A percentile compares a stretch with the other conserved stretches of the same genome.
phyloP scores from a whole-genome alignment of 2,797 vertebrate genomes.

The Cryptoblepharus egeriae region DNA sequence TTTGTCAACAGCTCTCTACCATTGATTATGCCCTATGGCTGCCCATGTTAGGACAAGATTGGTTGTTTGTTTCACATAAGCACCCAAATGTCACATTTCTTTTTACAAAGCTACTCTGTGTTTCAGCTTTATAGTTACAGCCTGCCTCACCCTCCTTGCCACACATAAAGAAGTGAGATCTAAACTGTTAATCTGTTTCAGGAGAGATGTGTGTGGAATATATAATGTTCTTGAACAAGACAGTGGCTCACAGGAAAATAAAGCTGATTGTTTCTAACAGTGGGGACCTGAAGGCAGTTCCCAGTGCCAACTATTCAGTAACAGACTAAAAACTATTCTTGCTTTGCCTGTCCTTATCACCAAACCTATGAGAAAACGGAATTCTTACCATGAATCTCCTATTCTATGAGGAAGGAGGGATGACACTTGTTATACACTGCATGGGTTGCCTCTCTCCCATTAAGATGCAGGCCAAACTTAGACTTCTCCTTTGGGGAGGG shows the following conservation, averaged over 20 bases:
- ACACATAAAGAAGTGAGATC: slow-evolving; percentile 10
- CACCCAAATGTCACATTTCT: background rate
- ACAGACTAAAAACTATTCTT: background rate
- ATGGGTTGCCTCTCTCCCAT: too few species aligned
- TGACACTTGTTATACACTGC: too few species aligned
- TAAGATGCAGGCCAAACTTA: too few species aligned
- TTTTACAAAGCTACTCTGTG: background rate
- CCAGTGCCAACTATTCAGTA: background rate
- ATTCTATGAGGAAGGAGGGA: too few species aligned
- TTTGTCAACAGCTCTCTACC: background rate
- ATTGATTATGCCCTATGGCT: background rate
- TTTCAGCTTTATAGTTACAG: background rate
- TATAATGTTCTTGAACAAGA: background rate
- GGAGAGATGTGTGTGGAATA: background rate
- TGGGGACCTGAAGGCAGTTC: too few species aligned
- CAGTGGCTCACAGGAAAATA: slow-evolving; percentile 17
- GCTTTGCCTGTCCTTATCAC: rapidly evolving
- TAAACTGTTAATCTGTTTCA: slow-evolving; percentile 7
- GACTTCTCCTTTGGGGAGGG: too few species aligned
- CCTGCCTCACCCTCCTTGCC: background rate
- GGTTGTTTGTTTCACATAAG: background rate
- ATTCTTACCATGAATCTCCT: too few species aligned
- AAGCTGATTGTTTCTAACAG: slow-evolving; percentile 16
- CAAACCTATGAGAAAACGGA: too few species aligned
- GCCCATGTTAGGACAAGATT: background rate